These are phyloP conservation scores for Cantharis rustica DNA, from an alignment of 2,888 invertebrate species.

Conservation along the genomic window DNA sequence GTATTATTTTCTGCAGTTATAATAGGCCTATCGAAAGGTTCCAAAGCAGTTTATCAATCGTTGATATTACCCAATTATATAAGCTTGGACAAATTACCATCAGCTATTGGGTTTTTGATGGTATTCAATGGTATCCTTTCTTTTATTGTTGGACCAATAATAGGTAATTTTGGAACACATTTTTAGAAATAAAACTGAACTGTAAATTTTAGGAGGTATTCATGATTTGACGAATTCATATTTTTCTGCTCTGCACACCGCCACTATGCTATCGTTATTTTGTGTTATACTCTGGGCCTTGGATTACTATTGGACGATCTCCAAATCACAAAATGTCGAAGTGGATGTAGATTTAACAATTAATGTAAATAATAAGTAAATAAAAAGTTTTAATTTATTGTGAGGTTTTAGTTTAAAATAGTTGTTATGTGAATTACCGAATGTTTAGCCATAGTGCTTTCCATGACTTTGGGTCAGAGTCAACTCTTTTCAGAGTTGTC, in stretches of 20 bases:
- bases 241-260: slow-evolving; percentile 48
- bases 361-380: too few relatives aligned
- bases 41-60: slow-evolving; percentile 54
- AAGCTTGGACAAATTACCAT: slow-evolving; percentile 49
- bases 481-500: too few relatives aligned
- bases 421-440: too few relatives aligned
- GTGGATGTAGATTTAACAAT: not conserved
- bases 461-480: too few relatives aligned
- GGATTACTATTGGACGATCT: not conserved
- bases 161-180: slow-evolving; percentile 43
- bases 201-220: slow-evolving; percentile 43
- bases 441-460: too few relatives aligned
- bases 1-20: slow-evolving; percentile 43
- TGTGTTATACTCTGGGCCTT: slow-evolving; percentile 45
- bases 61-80: slow-evolving; percentile 53
- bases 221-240: slow-evolving; percentile 50
- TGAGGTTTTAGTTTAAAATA: too few relatives aligned
- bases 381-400: too few relatives aligned
- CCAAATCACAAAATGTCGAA: not conserved
- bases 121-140: slow-evolving; percentile 50
- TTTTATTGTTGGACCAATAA: slow-evolving; percentile 50
- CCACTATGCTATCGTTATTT: slow-evolving; percentile 47
- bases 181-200: not conserved
- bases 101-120: slow-evolving; percentile 53
- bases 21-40: slow-evolving; percentile 53